Conservation (phyloP, 2,797 vertebrate species). For the Mico argentatus region DNA sequence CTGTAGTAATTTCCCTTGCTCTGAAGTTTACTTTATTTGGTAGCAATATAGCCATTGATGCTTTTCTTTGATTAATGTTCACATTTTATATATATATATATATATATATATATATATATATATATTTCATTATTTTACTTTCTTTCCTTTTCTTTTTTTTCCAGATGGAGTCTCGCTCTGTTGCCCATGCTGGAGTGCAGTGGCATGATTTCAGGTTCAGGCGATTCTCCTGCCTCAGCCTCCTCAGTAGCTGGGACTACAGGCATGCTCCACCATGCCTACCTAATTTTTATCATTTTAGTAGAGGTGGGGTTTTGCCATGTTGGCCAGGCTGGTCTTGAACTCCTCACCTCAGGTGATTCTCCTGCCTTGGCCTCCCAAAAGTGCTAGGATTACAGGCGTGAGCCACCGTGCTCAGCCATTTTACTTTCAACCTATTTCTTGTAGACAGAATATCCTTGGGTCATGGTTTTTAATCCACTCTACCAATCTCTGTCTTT, state of each 20-base stretch:
- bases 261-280: not conserved
- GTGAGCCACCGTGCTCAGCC: not conserved
- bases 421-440: not conserved
- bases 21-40: not conserved
- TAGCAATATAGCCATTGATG: not conserved
- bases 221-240: not conserved
- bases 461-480: not conserved
- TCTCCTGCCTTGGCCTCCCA: not conserved
- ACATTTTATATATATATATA: too few species aligned
- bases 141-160: not conserved
- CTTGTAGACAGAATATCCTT: not conserved
- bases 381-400: not conserved
- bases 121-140: not conserved
- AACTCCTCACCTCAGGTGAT: not conserved
- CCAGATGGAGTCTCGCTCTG: not conserved
- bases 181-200: not conserved
- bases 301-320: too few species aligned
- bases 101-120: not conserved
- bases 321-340: not conserved
- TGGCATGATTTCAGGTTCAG: fast-evolving
- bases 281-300: not conserved
- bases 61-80: not conserved
- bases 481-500: not conserved
- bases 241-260: not conserved
- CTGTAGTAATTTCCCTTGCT: not conserved